phyloP scores from a whole-genome alignment of 1,140 invertebrate genomes.

The Psilanteris sp. region DNA sequence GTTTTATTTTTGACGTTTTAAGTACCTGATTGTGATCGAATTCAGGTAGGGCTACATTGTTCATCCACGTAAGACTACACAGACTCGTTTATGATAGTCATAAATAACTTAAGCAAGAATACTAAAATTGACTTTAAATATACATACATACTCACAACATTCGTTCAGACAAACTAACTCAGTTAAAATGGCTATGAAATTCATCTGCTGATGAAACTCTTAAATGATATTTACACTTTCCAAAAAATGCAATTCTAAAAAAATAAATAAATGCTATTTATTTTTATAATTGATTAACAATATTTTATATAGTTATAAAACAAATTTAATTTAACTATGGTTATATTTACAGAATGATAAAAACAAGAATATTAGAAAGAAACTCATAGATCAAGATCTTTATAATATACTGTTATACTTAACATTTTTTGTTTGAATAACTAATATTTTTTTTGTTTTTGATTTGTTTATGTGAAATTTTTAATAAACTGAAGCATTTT shows the following conservation, averaged over 20 bases:
- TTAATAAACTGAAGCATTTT: no score
- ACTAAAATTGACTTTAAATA: constrained; percentile 64
- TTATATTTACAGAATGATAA: no score
- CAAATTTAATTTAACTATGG: no score
- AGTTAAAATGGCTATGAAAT: constrained; percentile 56
- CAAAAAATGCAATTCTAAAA: not conserved
- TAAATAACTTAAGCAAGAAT: constrained; percentile 63
- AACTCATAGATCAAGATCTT: no score
- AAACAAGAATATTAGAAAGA: no score
- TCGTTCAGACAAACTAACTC: constrained; percentile 46
- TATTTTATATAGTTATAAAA: not conserved
- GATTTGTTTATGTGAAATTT: no score
- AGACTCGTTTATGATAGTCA: constrained; percentile 46
- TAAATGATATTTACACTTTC: constrained; percentile 45
- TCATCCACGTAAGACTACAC: constrained; percentile 21
- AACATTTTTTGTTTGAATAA: no score
- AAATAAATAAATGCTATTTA: constrained; percentile 16
- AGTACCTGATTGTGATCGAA: constrained; percentile 38
- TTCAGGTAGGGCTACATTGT: constrained; percentile 45
- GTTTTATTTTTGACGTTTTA: constrained; percentile 54
- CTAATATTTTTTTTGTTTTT: no score
- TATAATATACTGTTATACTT: no score
- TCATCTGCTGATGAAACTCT: constrained; percentile 51
- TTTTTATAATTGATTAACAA: not conserved
- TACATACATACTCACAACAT: constrained; percentile 47